Conservation (phyloP, 2,888 invertebrate genomes). For the Trissolcus japonicus region DNA sequence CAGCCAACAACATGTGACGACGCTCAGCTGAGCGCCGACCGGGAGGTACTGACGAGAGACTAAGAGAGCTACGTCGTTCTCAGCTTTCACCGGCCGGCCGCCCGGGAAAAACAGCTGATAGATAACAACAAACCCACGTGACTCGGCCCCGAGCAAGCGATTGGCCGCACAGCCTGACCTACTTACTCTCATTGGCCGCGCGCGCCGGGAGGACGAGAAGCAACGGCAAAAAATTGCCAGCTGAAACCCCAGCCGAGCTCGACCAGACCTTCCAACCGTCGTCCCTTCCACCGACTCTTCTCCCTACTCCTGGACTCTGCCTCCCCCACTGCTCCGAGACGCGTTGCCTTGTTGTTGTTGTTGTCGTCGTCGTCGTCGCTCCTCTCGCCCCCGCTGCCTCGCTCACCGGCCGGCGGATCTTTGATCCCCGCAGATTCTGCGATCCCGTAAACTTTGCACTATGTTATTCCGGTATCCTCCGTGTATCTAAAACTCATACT, state of each 20-base stretch:
- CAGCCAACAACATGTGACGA: slow-evolving; percentile 67
- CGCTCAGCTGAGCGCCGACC: slow-evolving; percentile 73
- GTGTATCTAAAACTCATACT: too few relatives aligned
- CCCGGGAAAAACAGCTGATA: slow-evolving; percentile 80
- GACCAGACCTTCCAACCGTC: slow-evolving; percentile 29
- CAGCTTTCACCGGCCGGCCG: slow-evolving; percentile 73
- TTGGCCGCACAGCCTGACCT: slow-evolving; percentile 79
- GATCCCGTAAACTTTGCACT: slow-evolving; percentile 14
- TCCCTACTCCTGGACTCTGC: background rate
- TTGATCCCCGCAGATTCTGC: slow-evolving; percentile 9
- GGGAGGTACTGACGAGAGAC: slow-evolving; percentile 68
- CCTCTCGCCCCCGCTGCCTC: slow-evolving; percentile 15
- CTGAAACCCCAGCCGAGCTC: slow-evolving; percentile 36
- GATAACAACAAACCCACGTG: slow-evolving; percentile 85
- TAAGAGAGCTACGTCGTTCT: slow-evolving; percentile 55
- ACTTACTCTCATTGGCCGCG: slow-evolving; percentile 78
- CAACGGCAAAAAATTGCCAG: slow-evolving; percentile 44
- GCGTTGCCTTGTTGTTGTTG: slow-evolving; percentile 25
- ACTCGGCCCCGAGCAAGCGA: slow-evolving; percentile 72
- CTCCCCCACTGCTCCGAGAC: slow-evolving; percentile 3
- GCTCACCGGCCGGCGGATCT: slow-evolving; percentile 40
- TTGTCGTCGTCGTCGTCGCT: slow-evolving; percentile 9
- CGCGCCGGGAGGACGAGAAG: slow-evolving; percentile 44
- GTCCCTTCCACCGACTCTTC: background rate
- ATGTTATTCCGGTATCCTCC: background rate